Base-by-base conservation (phyloP, 2,113 vertebrate genomes). In the Seriola dumerili region DNA sequence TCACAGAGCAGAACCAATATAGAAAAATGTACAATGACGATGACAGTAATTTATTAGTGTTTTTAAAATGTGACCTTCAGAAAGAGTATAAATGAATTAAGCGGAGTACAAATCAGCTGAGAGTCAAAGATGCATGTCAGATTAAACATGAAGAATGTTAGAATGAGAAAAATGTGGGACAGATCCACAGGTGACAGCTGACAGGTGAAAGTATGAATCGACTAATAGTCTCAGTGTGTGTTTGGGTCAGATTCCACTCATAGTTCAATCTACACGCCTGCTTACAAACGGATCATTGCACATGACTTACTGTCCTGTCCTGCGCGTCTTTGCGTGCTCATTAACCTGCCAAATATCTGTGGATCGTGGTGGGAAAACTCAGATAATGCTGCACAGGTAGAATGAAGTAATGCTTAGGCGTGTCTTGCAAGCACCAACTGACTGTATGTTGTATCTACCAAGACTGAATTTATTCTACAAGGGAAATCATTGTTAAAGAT, bases 121-220 rank as follows among this genome's bases (percentile, higher is more conserved):
- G 19, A 34, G 57, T 34, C 1, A 12, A 2, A 52, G 50, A 21
- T 21, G 19, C 19, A 52, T 9, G 1, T 52, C 8, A 21, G 8
- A 52, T 21, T 3, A 52, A 12, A 61, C 6, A 36, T 32, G 13
- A 44, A 40, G 74, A 77, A 40, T 44, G 54, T 62, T 19, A 4
- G 6, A 19, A 69, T 61, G 34, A 50, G 4, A 42, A 34, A 4
- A 12, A 80, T 40, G 55, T 7, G 11, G 12, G 7, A n/a, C 19
- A 52, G 19, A 57, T 40, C 70, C 19, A 3, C 36, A 50, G 72
- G 14, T 38, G 58, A 73, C 72, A 50, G 72, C 21, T 38, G 58
- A 73, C 72, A 19, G 61, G 65, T 58, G 69, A 79, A 78, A 59
- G 72, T 14, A 46, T 72, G 62, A 73, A n/a, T 17, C 59, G 50